Evolutionary conservation across 1,140 invertebrate genomes (phyloP).

Genomic region (Drosophila repletoides): DNA sequence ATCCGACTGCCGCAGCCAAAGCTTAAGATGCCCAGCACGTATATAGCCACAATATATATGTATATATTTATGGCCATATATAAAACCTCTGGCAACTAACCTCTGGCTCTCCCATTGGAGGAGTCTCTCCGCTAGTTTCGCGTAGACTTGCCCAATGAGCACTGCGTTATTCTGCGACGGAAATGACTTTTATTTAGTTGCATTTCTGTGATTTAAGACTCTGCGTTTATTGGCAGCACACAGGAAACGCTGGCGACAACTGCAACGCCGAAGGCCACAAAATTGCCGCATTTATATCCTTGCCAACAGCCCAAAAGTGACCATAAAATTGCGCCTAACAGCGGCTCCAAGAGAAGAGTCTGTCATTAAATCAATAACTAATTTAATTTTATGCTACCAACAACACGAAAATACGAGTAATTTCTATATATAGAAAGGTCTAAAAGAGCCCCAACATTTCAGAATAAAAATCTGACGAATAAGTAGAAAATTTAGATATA

Average conservation of each 20-base stretch:
- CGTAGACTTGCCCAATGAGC: conserved; percentile 31
- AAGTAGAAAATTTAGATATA: no score
- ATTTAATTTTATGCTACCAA: no score
- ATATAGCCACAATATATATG: no score
- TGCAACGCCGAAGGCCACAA: conserved; percentile 17
- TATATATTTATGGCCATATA: conserved; percentile 9
- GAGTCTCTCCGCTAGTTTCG: conserved; percentile 18
- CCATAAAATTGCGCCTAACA: neutral
- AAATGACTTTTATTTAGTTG: conserved; percentile 49
- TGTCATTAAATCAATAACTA: no score
- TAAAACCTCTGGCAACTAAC: neutral
- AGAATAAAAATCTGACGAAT: no score
- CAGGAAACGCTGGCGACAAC: conserved; percentile 61
- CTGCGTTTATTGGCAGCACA: conserved; percentile 52
- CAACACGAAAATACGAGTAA: no score
- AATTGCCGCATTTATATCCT: conserved; percentile 44
- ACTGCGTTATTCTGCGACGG: conserved; percentile 39
- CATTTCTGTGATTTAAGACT: conserved; percentile 37
- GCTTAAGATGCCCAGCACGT: conserved; percentile 66
- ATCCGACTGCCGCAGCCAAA: no score
- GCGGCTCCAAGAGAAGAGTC: neutral
- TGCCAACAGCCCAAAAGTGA: no score
- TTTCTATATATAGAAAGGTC: no score
- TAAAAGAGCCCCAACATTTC: no score
- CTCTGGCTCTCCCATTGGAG: neutral